phyloP scores from a whole-genome alignment of 2,797 vertebrate genomes.

The Schizopygopsis malacanthus region DNA sequence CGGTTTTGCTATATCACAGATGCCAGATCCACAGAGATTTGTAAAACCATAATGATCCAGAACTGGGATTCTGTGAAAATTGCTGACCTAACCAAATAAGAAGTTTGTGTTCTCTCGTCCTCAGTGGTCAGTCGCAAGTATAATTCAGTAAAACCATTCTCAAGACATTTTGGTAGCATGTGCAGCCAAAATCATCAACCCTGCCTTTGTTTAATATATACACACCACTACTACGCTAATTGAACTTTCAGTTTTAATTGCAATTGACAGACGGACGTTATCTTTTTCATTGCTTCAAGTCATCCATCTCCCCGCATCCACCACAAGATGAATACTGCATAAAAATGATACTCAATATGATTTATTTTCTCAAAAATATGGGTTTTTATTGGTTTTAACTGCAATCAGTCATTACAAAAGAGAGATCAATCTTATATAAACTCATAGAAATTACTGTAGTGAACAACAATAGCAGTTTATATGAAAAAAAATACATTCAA shows the following conservation, averaged over 20 bases:
- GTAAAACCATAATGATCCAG: conserved; percentile 30
- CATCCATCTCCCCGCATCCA: background rate
- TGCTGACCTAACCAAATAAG: conserved; percentile 18
- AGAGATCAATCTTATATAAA: conserved; percentile 91
- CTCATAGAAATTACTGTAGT: conserved; percentile 96
- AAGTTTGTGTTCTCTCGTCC: conserved; percentile 12
- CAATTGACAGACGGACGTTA: conserved; percentile 1
- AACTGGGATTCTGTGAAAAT: conserved; percentile 33
- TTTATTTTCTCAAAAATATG: conserved; percentile 79
- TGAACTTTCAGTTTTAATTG: conserved; percentile 10
- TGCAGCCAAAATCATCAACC: background rate
- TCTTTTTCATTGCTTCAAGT: background rate
- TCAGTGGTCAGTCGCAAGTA: conserved; percentile 12
- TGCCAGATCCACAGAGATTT: conserved; percentile 27
- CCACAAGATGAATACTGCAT: conserved; percentile 16
- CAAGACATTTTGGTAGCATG: background rate
- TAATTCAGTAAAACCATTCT: conserved; percentile 19
- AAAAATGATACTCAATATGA: conserved; percentile 29
- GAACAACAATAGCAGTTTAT: conserved; percentile 83
- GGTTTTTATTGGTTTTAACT: conserved; percentile 99
- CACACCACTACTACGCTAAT: conserved; percentile 13
- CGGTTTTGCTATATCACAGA: background rate
- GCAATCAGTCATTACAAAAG: conserved; percentile 99
- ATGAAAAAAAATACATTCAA: conserved; percentile 95
- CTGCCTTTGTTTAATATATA: conserved; percentile 16